These are phyloP conservation scores for Pachycephala philippinensis DNA, from an alignment of 2,113 vertebrate genomes.

Conservation along the genomic window DNA sequence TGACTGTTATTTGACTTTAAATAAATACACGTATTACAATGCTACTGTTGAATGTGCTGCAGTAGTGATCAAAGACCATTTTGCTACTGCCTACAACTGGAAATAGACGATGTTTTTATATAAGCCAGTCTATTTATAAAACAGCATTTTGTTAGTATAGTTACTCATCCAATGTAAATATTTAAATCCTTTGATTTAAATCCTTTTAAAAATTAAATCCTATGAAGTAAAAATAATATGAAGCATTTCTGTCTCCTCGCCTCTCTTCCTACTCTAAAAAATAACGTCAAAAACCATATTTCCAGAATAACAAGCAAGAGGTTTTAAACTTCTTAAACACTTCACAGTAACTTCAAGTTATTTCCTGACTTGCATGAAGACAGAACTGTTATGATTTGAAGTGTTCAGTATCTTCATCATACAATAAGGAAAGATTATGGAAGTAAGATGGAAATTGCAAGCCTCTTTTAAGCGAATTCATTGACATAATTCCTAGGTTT, in stretches of 20 bases:
- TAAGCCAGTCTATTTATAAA: neutral
- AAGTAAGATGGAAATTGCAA: neutral
- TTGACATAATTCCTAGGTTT: neutral
- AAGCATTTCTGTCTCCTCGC: neutral
- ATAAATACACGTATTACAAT: neutral
- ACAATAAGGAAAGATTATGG: neutral
- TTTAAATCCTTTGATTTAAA: constrained; percentile 11
- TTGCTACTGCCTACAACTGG: neutral
- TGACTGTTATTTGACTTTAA: neutral
- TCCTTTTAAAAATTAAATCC: neutral
- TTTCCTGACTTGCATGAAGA: neutral
- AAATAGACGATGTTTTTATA: neutral
- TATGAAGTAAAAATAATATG: neutral
- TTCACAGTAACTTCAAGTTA: neutral
- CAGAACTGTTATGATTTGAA: neutral
- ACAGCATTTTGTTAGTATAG: neutral
- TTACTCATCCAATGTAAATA: neutral
- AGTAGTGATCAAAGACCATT: neutral
- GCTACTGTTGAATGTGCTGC: neutral
- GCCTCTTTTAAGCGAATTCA: neutral
- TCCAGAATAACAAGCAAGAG: neutral
- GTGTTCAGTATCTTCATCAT: neutral
- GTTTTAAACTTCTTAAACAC: neutral
- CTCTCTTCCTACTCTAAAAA: neutral
- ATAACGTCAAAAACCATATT: neutral